Percentiles rank a stretch among this genome's conserved stretches.
These are phyloP conservation scores for Channa striata DNA, from an alignment of 2,797 vertebrate species.

Conservation along the genomic window DNA sequence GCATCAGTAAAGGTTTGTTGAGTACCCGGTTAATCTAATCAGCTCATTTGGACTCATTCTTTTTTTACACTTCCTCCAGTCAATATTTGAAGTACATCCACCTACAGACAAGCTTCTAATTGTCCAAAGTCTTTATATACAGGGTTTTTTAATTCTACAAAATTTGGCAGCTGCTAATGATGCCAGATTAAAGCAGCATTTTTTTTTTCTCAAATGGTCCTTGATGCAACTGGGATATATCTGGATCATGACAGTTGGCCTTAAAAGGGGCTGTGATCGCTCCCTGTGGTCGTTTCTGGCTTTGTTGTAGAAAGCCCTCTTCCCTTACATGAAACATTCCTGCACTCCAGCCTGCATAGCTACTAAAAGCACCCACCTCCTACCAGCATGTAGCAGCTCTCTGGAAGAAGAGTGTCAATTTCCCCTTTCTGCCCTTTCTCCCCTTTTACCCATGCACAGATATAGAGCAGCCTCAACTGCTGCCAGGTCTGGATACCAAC, in stretches of 20 bases:
- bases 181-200: conserved; percentile 18
- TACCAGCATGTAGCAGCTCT: conserved; percentile 29
- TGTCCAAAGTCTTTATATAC: not conserved
- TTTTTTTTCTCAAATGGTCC: conserved; percentile 19
- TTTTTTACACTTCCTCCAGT: not conserved
- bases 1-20: not conserved
- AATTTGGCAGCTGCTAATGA: not conserved
- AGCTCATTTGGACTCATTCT: not conserved
- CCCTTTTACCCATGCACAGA: conserved; percentile 26
- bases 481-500: conserved; percentile 26
- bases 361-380: conserved; percentile 39
- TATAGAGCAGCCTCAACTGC: conserved; percentile 48
- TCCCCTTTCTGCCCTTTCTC: conserved; percentile 35
- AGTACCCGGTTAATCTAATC: conserved; percentile 1
- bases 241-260: conserved; percentile 24
- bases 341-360: conserved; percentile 48
- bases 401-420: conserved; percentile 47
- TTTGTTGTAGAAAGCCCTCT: conserved; percentile 34
- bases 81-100: not conserved
- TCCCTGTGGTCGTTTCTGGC: conserved; percentile 37
- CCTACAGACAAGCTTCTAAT: too few species aligned
- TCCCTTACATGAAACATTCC: conserved; percentile 24
- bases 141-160: not conserved
- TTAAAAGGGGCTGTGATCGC: conserved; percentile 36
- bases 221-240: conserved; percentile 26